Evolutionary conservation across 1,140 invertebrate species (phyloP).

Genomic region (Aphis gossypii): DNA sequence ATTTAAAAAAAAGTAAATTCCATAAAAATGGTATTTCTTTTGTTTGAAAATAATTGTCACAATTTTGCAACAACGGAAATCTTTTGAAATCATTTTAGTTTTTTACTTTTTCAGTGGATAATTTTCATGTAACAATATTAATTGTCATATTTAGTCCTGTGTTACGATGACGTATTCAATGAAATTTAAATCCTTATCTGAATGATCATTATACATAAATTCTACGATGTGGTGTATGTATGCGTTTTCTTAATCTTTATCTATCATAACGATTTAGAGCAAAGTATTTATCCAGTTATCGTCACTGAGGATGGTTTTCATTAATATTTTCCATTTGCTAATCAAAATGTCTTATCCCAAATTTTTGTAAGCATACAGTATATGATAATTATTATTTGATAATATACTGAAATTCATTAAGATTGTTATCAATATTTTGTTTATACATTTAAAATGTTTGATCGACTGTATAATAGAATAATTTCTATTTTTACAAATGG

Average conservation of each 20-base stretch:
- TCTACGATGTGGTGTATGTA: neutral
- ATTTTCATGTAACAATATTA: neutral
- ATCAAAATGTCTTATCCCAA: no score
- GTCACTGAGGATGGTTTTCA: neutral
- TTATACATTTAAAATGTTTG: no score
- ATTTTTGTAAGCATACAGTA: neutral
- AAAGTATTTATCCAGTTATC: neutral
- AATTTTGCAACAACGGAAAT: no score
- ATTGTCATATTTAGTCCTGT: neutral
- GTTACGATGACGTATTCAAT: neutral
- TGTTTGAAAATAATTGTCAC: no score
- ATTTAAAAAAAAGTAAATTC: no score
- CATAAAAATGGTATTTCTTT: no score
- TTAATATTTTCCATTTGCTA: neutral
- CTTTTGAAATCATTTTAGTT: neutral
- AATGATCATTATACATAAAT: neutral
- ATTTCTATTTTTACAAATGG: no score
- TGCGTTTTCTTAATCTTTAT: neutral
- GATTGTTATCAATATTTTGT: neutral
- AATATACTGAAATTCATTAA: neutral
- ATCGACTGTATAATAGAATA: no score
- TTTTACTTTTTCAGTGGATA: neutral
- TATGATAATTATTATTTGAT: neutral
- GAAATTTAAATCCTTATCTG: neutral
- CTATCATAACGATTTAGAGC: neutral